Conservation (phyloP, 2,113 vertebrate species). For the Hylia prasina region DNA sequence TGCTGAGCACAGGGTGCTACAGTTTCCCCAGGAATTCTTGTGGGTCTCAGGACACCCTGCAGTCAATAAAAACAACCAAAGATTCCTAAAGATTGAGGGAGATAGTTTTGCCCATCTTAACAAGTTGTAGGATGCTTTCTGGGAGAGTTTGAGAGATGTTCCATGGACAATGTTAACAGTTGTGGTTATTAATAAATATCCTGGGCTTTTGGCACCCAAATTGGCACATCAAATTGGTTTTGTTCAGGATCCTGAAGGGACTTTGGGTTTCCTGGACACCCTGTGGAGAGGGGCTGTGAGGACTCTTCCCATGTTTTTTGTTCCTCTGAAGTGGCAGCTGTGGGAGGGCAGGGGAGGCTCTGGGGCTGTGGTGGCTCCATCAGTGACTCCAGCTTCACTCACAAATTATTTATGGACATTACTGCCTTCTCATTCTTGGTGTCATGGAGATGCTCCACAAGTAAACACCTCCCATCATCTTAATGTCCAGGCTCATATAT, state of each 20-base stretch:
- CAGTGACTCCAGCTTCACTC: neutral
- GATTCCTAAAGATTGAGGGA: neutral
- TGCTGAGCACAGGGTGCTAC: neutral
- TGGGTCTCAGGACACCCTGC: neutral
- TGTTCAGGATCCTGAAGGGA: neutral
- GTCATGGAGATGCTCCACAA: neutral
- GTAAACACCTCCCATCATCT: neutral
- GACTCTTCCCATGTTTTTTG: neutral
- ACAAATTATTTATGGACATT: neutral
- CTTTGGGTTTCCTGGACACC: neutral
- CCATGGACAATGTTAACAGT: neutral
- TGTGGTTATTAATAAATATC: neutral
- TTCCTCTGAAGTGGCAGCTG: neutral
- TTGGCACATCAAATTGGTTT: neutral
- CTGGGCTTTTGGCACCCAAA: neutral
- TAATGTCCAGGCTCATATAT: neutral
- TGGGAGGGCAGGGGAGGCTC: neutral
- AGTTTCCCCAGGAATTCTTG: neutral
- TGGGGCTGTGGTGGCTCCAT: neutral
- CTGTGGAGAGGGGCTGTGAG: fast-evolving
- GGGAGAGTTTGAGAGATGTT: neutral
- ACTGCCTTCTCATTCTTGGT: neutral
- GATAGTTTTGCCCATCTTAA: neutral
- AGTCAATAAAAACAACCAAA: slow-evolving; percentile 28
- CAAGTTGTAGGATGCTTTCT: neutral